Conservation (phyloP, 2,888 invertebrate species). For the Eupeodes luniger region DNA sequence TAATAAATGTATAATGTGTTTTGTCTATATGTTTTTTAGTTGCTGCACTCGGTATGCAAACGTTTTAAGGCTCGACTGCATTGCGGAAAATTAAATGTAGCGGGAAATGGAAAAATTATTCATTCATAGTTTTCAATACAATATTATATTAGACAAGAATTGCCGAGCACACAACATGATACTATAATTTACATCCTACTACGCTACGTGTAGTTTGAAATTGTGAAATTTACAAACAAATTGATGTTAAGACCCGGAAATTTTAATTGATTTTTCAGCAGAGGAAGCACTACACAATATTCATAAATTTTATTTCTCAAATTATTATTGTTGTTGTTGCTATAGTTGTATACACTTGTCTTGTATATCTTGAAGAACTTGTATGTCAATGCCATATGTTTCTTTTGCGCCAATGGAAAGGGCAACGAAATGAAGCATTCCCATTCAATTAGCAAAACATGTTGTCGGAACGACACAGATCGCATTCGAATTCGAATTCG, state of each 20-base stretch:
- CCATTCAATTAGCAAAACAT: conserved; percentile 74
- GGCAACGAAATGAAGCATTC: conserved; percentile 54
- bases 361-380: conserved; percentile 26
- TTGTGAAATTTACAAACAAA: conserved; percentile 5
- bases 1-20: neutral
- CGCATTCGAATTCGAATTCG: conserved; percentile 53
- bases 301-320: conserved; percentile 46
- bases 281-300: conserved; percentile 13
- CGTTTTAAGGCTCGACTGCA: conserved; percentile 34
- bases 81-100: conserved; percentile 41
- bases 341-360: neutral
- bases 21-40: neutral
- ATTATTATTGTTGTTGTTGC: conserved; percentile 1
- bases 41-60: conserved; percentile 36
- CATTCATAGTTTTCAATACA: conserved; percentile 55
- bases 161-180: neutral
- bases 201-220: conserved; percentile 5
- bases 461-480: conserved; percentile 59
- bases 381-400: conserved; percentile 40
- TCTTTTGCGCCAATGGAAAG: conserved; percentile 19
- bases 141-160: neutral
- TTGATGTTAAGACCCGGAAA: conserved; percentile 40
- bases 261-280: conserved; percentile 61
- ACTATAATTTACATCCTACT: neutral
- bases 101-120: conserved; percentile 60